Evolutionary conservation across 2,797 vertebrate genomes (phyloP).

Genomic region (Schizothorax lantsangensis): DNA sequence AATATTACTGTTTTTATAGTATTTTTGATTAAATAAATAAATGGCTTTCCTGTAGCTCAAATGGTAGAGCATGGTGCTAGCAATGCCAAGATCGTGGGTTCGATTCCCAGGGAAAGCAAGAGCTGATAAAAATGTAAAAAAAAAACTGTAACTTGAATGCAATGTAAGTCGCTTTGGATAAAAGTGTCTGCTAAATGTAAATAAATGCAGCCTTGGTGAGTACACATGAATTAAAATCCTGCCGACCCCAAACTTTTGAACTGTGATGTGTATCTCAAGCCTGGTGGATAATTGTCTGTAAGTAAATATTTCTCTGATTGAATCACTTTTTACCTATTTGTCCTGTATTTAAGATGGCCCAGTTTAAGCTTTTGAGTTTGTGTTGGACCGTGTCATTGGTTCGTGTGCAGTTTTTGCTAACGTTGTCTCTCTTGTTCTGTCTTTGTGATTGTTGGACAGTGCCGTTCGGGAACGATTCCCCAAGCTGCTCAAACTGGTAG

Average conservation of each 20-base stretch:
- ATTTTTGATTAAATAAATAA: background rate
- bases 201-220: background rate
- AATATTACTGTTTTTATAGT: background rate
- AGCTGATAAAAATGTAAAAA: too few species aligned
- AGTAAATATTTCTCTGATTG: conserved; percentile 23
- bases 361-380: background rate
- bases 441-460: conserved; percentile 71
- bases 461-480: conserved; percentile 77
- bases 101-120: too few species aligned
- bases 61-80: too few species aligned
- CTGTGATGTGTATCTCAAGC: conserved; percentile 6
- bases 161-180: too few species aligned
- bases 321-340: background rate
- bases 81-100: too few species aligned
- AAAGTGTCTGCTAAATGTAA: too few species aligned
- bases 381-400: background rate
- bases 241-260: background rate
- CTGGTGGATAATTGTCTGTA: conserved; percentile 36
- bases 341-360: background rate
- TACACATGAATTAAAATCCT: background rate
- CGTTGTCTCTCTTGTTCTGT: conserved; percentile 54
- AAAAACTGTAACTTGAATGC: too few species aligned
- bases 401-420: conserved; percentile 25
- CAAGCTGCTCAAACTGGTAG: conserved; percentile 65
- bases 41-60: too few species aligned